These are phyloP conservation scores for Cebidichthys violaceus DNA, from an alignment of 2,113 vertebrate genomes.

Conservation along the genomic window DNA sequence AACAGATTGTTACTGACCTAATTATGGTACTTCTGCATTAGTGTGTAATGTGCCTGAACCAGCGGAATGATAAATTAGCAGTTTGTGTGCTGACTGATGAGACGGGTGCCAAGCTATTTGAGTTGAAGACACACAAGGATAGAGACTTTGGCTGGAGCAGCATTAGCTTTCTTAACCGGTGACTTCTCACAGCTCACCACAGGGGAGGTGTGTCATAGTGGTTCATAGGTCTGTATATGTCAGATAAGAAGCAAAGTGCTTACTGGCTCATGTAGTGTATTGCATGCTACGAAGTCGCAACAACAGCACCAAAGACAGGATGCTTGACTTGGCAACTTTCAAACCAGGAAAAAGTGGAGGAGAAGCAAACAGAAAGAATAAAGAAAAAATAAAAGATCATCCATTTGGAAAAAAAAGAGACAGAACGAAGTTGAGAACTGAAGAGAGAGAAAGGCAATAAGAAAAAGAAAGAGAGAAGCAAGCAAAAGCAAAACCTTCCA, in stretches of 20 bases:
- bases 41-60: conserved; percentile 58
- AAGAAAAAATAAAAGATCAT: conserved; percentile 1
- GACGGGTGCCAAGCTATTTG: conserved; percentile 48
- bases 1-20: conserved; percentile 76
- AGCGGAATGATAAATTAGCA: conserved; percentile 36
- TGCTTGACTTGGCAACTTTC: conserved; percentile 38
- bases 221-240: conserved; percentile 75
- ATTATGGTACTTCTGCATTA: conserved; percentile 67
- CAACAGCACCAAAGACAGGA: conserved; percentile 19
- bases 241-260: conserved; percentile 76
- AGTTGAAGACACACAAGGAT: conserved; percentile 50
- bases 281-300: conserved; percentile 1
- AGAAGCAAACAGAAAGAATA: neutral
- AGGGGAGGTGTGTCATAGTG: conserved; percentile 75
- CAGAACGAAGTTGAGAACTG: neutral
- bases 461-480: conserved; percentile 29
- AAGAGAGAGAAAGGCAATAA: conserved; percentile 44
- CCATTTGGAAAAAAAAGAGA: conserved; percentile 2
- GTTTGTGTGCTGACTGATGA: conserved; percentile 49
- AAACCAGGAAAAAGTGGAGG: neutral
- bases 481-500: conserved; percentile 57
- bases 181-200: conserved; percentile 81
- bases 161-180: conserved; percentile 67
- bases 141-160: conserved; percentile 32
- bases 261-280: conserved; percentile 61